Evolutionary conservation across 2,113 vertebrate species (phyloP).

Genomic region (Sarotherodon lohbergeri): DNA sequence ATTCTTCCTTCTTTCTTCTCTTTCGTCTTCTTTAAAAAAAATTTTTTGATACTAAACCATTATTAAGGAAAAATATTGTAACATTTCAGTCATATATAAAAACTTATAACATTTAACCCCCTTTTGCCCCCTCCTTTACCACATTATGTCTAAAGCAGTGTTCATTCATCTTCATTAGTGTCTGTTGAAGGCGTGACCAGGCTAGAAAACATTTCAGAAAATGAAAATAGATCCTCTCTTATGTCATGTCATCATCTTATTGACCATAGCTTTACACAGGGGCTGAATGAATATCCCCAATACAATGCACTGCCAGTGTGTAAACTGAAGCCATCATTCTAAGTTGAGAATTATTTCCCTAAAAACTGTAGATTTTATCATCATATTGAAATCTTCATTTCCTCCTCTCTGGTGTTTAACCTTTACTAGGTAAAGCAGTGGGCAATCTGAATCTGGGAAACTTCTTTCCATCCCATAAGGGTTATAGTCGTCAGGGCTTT

Average conservation of each 20-base stretch:
- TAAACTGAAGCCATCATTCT: neutral
- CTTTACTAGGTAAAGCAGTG: conserved; percentile 77
- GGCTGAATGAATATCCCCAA: neutral
- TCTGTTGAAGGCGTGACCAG: neutral
- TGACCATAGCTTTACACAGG: neutral
- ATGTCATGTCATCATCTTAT: neutral
- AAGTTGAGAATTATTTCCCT: neutral
- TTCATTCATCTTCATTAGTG: neutral
- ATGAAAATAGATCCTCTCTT: neutral
- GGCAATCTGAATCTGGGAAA: conserved; percentile 91
- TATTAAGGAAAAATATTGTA: neutral
- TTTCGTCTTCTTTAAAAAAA: neutral
- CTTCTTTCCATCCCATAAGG: conserved; percentile 89
- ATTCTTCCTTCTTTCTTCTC: neutral
- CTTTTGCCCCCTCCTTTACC: neutral
- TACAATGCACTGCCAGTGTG: neutral
- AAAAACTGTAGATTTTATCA: neutral
- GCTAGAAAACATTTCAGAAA: neutral
- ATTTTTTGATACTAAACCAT: neutral
- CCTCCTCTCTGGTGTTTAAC: neutral
- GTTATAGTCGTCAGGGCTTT: conserved; percentile 93
- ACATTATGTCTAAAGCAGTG: neutral
- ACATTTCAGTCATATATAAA: neutral
- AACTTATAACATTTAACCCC: neutral
- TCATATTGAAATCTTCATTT: neutral